These are phyloP conservation scores for Meteorus cinctellus DNA, from an alignment of 2,888 invertebrate species.

Conservation along the genomic window DNA sequence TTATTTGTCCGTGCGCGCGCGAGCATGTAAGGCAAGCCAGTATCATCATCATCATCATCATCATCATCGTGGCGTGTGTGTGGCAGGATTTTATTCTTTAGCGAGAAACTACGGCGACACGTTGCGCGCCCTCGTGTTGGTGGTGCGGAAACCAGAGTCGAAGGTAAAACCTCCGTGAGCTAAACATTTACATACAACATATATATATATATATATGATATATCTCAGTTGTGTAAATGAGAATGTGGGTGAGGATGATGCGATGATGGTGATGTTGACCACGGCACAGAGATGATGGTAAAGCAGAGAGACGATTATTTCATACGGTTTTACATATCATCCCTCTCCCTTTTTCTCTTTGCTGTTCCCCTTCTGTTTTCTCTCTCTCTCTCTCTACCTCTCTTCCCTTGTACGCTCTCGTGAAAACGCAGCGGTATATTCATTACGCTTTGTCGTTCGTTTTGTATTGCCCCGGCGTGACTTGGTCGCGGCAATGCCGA, in stretches of 20 bases:
- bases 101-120: slow-evolving; percentile 5
- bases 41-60: slow-evolving; percentile 40
- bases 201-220: not conserved
- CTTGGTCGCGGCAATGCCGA: slow-evolving; percentile 59
- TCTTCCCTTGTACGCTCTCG: slow-evolving; percentile 5
- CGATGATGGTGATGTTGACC: slow-evolving; percentile 16
- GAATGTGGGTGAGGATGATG: slow-evolving; percentile 28
- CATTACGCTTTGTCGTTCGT: slow-evolving; percentile 63
- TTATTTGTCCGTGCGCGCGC: slow-evolving; percentile 41
- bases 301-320: slow-evolving; percentile 21
- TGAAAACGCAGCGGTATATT: slow-evolving; percentile 57
- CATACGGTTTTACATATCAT: slow-evolving; percentile 11
- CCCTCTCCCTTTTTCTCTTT: not conserved
- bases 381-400: too few relatives aligned
- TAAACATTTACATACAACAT: not conserved
- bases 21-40: slow-evolving; percentile 36
- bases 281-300: slow-evolving; percentile 19
- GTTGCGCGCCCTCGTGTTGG: slow-evolving; percentile 31
- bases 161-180: slow-evolving; percentile 39
- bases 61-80: slow-evolving; percentile 34
- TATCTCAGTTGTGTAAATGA: slow-evolving; percentile 4
- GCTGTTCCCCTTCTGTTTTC: not conserved
- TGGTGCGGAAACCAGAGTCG: slow-evolving; percentile 44
- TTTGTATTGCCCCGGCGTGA: slow-evolving; percentile 60
- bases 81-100: slow-evolving; percentile 2